Evolutionary conservation across 2,797 vertebrate species (phyloP).

Genomic region (Neostethus bicornis): DNA sequence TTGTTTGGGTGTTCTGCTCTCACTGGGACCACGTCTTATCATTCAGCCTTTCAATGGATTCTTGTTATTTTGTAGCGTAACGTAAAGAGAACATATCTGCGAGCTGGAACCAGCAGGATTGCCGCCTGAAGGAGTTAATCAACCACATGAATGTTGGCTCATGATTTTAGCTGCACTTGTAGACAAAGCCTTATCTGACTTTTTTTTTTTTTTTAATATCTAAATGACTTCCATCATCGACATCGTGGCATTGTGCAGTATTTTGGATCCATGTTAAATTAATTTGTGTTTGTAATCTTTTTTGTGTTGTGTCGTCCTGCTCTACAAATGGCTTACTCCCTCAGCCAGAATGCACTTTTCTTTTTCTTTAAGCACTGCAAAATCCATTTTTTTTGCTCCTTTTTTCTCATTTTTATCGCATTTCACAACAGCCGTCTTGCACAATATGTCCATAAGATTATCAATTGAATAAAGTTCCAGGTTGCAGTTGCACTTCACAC

Average conservation of each 20-base stretch:
- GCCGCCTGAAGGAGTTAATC: slow-evolving; percentile 40
- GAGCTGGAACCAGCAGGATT: slow-evolving; percentile 15
- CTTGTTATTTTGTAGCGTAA: slow-evolving; percentile 27
- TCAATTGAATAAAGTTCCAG: slow-evolving; percentile 10
- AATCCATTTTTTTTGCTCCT: neutral
- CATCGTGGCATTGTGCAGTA: slow-evolving; percentile 52
- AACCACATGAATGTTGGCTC: slow-evolving; percentile 67
- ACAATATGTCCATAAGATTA: slow-evolving; percentile 20
- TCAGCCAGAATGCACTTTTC: slow-evolving; percentile 56
- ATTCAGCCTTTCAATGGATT: slow-evolving; percentile 35
- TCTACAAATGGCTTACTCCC: slow-evolving; percentile 24
- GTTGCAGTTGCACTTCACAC: slow-evolving; percentile 14
- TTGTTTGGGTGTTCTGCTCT: slow-evolving; percentile 36
- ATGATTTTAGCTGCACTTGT: slow-evolving; percentile 65
- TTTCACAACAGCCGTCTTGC: slow-evolving; percentile 14
- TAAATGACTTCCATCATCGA: slow-evolving; percentile 46
- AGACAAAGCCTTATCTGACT: slow-evolving; percentile 74
- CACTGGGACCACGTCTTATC: slow-evolving; percentile 51
- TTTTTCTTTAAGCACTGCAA: slow-evolving; percentile 54
- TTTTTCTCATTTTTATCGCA: slow-evolving; percentile 1
- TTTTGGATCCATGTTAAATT: slow-evolving; percentile 42
- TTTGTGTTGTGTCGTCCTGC: slow-evolving; percentile 39
- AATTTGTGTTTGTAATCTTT: slow-evolving; percentile 39
- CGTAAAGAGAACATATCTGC: slow-evolving; percentile 36
- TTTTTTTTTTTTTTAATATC: slow-evolving; percentile 44